Evolutionary conservation across 2,888 invertebrate genomes (phyloP), one percentile per base, ranked within the genome.

Genomic region (Amorpha juglandis): DNA sequence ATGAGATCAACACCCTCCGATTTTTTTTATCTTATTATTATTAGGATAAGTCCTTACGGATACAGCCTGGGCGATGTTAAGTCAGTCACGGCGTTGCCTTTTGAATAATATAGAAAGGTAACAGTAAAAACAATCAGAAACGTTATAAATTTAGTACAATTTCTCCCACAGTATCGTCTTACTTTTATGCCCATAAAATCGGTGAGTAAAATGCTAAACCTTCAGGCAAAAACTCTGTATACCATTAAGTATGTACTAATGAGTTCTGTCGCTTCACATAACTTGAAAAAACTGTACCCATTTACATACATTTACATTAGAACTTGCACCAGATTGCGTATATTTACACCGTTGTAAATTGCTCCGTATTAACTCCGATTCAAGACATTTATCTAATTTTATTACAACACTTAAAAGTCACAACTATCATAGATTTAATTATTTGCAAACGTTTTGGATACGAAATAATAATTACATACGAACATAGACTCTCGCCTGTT

Each of bases 241-340:
- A 53, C 16, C 58, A 42, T 42, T 38, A 19, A 12, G 58, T 58
- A 58, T 58, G 58, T 12, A 58, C 58, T 58, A 58, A 58, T 58
- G 58, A 58, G 58, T 42, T 4, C 38, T 16, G 19, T 58, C 58
- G 58, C 42, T 58, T 58, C 58, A 58, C 58, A 58, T 19, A 58
- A 58, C 58, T 42, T 19, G 42, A 42, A 58, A 58, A 58, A 58
- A 58, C 42, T 58, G 11, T 19, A n/a, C 19, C 11, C 38, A 58
- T 67, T 70, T 70, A 70, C 58, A 58, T 58, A 58, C 12, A 58
- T 58, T 58, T 58, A 19, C 42, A 58, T 42, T 11, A 4, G 7
- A 16, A 12, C 12, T 16, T 16, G 50, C 19, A 50, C 16, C 16
- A 50, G 16, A 50, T 19, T 50, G 19, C 14, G 12, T 12, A 19